Conservation (phyloP, 2,888 invertebrate species). For the Luperina testacea region DNA sequence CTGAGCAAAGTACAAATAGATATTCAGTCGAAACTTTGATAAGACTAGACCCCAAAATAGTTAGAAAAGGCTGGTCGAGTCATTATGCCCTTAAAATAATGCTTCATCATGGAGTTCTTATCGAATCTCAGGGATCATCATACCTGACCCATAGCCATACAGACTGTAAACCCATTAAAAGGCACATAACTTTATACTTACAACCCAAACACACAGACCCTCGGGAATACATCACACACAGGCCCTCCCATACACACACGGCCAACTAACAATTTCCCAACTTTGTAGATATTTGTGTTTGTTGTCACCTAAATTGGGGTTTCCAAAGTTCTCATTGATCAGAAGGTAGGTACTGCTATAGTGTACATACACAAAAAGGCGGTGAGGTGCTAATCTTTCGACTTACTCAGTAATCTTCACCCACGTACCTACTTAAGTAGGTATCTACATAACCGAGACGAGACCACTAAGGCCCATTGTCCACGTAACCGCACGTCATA, state of each 20-base stretch:
- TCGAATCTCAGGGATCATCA: background rate
- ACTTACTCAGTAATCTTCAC: background rate
- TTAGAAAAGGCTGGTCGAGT: background rate
- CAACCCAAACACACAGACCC: background rate
- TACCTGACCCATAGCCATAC: background rate
- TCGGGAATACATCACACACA: too few species aligned
- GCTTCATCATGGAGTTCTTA: background rate
- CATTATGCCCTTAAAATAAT: background rate
- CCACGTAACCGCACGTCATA: too few species aligned
- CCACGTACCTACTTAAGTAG: background rate
- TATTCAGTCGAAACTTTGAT: background rate
- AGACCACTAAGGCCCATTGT: too few species aligned
- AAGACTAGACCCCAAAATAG: background rate
- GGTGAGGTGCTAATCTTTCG: background rate
- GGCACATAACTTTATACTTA: background rate
- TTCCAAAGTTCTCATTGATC: background rate
- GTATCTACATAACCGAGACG: background rate
- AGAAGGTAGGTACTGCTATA: too few species aligned
- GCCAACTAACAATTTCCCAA: conserved; percentile 6
- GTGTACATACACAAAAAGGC: background rate
- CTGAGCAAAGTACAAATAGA: background rate
- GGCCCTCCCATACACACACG: background rate
- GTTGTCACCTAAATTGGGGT: conserved; percentile 7
- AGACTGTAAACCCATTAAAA: background rate
- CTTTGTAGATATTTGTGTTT: conserved; percentile 13